These are phyloP conservation scores for Hetaerina americana DNA, from an alignment of 1,140 invertebrate genomes.

Conservation along the genomic window DNA sequence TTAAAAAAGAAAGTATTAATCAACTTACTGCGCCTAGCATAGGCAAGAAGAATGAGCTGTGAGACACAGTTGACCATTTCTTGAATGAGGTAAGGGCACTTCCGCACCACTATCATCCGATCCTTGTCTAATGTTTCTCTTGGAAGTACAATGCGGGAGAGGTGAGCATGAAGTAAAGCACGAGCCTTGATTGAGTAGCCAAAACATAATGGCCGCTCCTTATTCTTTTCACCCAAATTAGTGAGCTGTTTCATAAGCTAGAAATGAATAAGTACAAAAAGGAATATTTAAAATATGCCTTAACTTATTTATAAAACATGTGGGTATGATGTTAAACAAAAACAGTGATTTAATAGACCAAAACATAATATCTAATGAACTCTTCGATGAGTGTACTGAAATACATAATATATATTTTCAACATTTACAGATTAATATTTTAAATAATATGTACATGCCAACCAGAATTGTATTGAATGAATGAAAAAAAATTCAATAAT, in stretches of 20 bases:
- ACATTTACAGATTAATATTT: no score
- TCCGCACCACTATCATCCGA: constrained; percentile 76
- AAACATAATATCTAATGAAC: no score
- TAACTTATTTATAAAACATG: constrained; percentile 3
- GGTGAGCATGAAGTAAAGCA: constrained; percentile 86
- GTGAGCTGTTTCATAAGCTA: constrained; percentile 82
- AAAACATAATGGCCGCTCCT: constrained; percentile 82
- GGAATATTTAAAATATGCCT: constrained; percentile 9
- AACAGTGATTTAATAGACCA: background rate
- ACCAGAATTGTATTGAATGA: no score
- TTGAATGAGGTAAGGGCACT: constrained; percentile 90
- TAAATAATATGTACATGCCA: no score
- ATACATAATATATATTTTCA: no score
- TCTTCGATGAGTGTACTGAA: no score
- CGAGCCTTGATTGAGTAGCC: constrained; percentile 95
- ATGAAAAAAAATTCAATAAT: no score
- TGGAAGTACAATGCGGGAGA: constrained; percentile 69
- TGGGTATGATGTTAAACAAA: constrained; percentile 6
- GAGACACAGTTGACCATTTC: constrained; percentile 95
- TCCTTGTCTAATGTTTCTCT: constrained; percentile 71
- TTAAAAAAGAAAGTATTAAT: constrained; percentile 1
- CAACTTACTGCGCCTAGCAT: constrained; percentile 69
- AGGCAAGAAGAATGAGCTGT: constrained; percentile 82
- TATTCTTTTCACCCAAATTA: constrained; percentile 89
- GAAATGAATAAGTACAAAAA: constrained; percentile 25